Base-by-base conservation (phyloP, 2,113 vertebrate species). In the Cyrtonyx montezumae region DNA sequence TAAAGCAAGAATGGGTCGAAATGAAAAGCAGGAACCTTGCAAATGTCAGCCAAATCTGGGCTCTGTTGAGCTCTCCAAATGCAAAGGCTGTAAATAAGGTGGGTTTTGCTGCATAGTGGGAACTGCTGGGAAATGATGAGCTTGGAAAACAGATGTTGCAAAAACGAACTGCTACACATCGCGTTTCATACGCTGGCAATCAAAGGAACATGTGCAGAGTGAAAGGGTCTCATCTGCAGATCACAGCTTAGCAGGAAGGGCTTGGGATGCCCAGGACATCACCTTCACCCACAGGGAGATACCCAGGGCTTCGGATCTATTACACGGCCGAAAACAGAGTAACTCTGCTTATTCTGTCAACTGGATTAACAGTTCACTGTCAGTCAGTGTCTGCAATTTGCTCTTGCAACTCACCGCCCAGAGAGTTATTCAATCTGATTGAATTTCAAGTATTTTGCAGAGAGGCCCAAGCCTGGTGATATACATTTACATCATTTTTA, bases 1-100 rank as follows among this genome's bases (percentile, higher is more conserved):
- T 97, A 96, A 96, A 95, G 91, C 45, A 93, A 96, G 90, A 96
- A 96, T 90, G 77, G 92, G 93, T 62, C 7, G 25, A 96, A 97
- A 96, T 91, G 88, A 92, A 92, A 97, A 97, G 93, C 96, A 97
- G 94, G 82, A 88, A 75, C 80, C 80, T 56, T 55, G 69, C 51
- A 95, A 96, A 90, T 96, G 90, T 92, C 94, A 94, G 83, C 86
- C 91, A 95, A 73, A 86, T 55, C 9, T 46, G 89, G 92, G 90
- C 67, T 91, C 78, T 73, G 78, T 30, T 51, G 86, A 94, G 58
- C 73, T 84, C 87, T 93, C 90, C 84, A 61, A 79, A 83, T 13
- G 73, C 14, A 78, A 77, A 77, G 62, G 91, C 73, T 86, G 73
- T 91, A 94, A 95, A 94, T 86, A 94, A 94, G 90, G 91, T 90